Base-by-base conservation (phyloP, 2,797 vertebrate species). In the Mycteria americana region DNA sequence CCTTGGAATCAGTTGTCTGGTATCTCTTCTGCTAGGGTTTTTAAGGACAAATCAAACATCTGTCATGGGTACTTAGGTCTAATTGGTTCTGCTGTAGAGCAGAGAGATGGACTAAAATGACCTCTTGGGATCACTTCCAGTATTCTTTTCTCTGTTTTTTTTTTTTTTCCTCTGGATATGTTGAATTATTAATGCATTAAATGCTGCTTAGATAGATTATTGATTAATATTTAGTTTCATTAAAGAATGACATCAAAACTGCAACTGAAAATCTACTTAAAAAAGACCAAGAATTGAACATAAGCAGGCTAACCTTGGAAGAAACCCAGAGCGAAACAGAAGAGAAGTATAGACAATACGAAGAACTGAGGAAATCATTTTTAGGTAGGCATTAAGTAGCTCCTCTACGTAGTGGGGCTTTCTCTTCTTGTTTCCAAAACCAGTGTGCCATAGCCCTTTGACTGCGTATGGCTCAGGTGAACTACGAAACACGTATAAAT, bases 1-100 rank as follows among this genome's bases (percentile, higher is more conserved):
- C 19, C 77, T 70, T 87, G 77, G 22, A 51, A 82, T 69, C 54
- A 22, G 35, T 13, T 75, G n/a, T 74, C 62, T 84, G 27, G 9
- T 31, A 54, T 88, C 65, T 81, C 73, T 88, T 7, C 51, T 56
- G 56, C 67, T 30, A 31, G 81, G 81, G 74, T 7, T 93, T 95
- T 91, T 94, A 76, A 95, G 96, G 93, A 91, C 87, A 92, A 85
- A 73, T 63, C 77, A 95, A 92, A 91, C 91, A 96, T 95, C 86
- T 95, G 91, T 83, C 70, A 18, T 63, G 89, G 59, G 81, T 92
- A 60, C 86, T 97, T 95, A 87, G 35, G 67, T 87, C 77, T 93
- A 74, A 95, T 87, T 92, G 59, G 53, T 91, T 79, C 86, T 89
- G 65, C 69, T 89, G 68, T 48, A 69, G 35, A 91, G 70, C 77